Conservation (phyloP, 2,113 vertebrate genomes). For the Lipotes vexillifer region DNA sequence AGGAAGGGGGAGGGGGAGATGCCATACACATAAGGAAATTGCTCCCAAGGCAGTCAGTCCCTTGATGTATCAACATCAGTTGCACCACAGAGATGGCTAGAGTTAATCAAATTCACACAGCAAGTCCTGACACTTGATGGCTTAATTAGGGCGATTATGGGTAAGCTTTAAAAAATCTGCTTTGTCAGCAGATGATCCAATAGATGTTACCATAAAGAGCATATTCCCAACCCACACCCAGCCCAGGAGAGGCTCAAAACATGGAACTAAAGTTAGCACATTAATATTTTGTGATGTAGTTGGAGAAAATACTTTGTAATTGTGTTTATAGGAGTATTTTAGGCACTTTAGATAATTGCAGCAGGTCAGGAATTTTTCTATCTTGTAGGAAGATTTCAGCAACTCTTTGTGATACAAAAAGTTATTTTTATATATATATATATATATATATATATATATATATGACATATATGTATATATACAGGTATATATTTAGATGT, state of each 20-base stretch:
- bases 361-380: neutral
- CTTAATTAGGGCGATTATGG: conserved; percentile 62
- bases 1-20: neutral
- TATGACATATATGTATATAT: neutral
- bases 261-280: conserved; percentile 14
- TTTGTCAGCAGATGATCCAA: conserved; percentile 60
- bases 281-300: conserved; percentile 60
- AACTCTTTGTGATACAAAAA: neutral
- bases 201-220: conserved; percentile 45
- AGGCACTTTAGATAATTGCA: neutral
- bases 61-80: conserved; percentile 10
- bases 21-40: conserved; percentile 27
- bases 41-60: conserved; percentile 13
- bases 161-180: conserved; percentile 49
- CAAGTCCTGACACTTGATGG: conserved; percentile 64
- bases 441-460: neutral
- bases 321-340: conserved; percentile 28
- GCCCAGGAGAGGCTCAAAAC: conserved; percentile 31
- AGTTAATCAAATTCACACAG: conserved; percentile 57
- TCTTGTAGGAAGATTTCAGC: neutral
- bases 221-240: conserved; percentile 35
- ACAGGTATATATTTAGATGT: neutral
- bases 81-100: conserved; percentile 48
- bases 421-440: neutral
- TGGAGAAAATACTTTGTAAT: conserved; percentile 52